A percentile compares a stretch with the other conserved stretches of the same genome.
Conservation (phyloP, 2,888 invertebrate species). For the Diachrysia chrysitis region DNA sequence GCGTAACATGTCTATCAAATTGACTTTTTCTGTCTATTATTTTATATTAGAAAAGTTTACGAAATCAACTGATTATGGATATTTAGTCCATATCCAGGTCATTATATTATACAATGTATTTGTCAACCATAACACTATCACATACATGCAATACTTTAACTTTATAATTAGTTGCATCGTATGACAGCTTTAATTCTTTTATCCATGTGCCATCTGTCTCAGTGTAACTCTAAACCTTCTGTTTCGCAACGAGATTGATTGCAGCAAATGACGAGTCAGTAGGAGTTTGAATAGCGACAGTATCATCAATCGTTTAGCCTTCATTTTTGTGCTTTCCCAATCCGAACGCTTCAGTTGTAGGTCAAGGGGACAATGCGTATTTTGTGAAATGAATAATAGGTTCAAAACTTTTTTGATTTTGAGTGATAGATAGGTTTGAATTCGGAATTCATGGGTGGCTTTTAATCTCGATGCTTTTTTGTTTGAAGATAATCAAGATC, state of each 20-base stretch:
- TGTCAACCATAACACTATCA: background rate
- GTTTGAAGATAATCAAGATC: background rate
- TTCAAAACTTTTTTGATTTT: slow-evolving; percentile 23
- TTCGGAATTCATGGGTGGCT: slow-evolving; percentile 9
- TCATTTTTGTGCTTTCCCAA: slow-evolving; percentile 52
- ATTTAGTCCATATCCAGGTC: slow-evolving; percentile 1
- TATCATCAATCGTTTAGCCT: slow-evolving; percentile 54
- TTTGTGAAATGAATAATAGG: slow-evolving; percentile 34
- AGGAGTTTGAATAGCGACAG: slow-evolving; percentile 56
- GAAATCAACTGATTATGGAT: too few species aligned
- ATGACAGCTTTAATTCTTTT: background rate
- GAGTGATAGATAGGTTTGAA: slow-evolving; percentile 36
- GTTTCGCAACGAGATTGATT: slow-evolving; percentile 51
- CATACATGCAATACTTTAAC: background rate
- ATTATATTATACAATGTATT: slow-evolving; percentile 4
- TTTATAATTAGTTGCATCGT: background rate
- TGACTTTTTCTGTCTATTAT: too few species aligned
- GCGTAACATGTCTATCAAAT: background rate
- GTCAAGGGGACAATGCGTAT: slow-evolving; percentile 48
- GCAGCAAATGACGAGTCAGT: slow-evolving; percentile 50
- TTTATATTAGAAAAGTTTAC: too few species aligned
- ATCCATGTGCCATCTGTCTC: slow-evolving; percentile 43
- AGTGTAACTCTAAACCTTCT: slow-evolving; percentile 18
- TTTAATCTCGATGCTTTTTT: slow-evolving; percentile 4
- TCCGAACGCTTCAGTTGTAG: slow-evolving; percentile 30